phyloP scores from a whole-genome alignment of 64 coral and sea anemone species.

The Stichodactyla mertensii region DNA sequence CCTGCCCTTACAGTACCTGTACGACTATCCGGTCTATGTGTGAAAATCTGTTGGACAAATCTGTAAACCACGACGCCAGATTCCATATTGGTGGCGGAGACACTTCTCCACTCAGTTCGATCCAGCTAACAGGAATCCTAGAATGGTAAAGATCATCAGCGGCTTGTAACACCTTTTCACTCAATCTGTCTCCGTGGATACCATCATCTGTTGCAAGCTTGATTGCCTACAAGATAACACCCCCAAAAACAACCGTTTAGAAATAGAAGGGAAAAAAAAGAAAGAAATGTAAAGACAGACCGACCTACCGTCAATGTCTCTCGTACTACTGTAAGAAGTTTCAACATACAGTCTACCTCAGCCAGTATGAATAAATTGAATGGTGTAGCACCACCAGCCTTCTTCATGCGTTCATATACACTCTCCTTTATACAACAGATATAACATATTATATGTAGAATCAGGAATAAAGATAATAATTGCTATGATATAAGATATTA shows the following conservation, averaged over 20 bases:
- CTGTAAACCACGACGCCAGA: conserved; percentile 74
- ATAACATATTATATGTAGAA: not conserved
- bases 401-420: conserved; percentile 93
- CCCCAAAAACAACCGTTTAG: not conserved
- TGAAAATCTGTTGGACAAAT: conserved; percentile 60
- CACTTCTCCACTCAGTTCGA: conserved; percentile 59
- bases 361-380: conserved; percentile 92
- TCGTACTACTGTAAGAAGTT: conserved; percentile 58
- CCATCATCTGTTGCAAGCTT: conserved; percentile 68
- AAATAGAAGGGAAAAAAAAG: not conserved
- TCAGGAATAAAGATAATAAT: not conserved
- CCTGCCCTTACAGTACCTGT: conserved; percentile 42
- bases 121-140: conserved; percentile 74
- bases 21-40: conserved; percentile 90
- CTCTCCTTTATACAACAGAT: conserved; percentile 43
- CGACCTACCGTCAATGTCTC: conserved; percentile 76
- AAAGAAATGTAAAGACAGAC: not conserved
- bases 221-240: conserved; percentile 48
- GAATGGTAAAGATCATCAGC: conserved; percentile 79
- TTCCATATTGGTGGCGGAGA: conserved; percentile 78
- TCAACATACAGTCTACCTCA: conserved; percentile 90
- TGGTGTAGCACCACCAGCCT: conserved; percentile 71
- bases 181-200: conserved; percentile 76
- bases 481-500: conserved; percentile 7
- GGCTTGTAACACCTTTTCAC: conserved; percentile 48